Conservation (phyloP, 2,113 vertebrate species). For the Scartelaos histophorus region DNA sequence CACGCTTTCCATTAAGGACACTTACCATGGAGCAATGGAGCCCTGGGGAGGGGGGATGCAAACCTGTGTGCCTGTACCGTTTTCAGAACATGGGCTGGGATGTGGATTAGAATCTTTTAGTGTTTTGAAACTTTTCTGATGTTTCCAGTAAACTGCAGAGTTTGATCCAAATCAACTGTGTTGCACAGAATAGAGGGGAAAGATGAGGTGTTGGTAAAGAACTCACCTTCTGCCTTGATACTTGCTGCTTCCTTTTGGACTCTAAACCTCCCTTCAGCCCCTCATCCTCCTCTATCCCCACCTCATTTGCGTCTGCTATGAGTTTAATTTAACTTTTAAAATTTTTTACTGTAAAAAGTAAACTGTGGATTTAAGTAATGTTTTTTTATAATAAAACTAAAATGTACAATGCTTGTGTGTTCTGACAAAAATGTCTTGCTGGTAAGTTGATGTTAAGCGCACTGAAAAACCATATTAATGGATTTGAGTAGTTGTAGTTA, state of each 20-base stretch:
- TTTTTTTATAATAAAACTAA: slow-evolving; percentile 79
- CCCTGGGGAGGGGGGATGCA: slow-evolving; percentile 61
- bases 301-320: slow-evolving; percentile 74
- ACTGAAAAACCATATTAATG: not conserved
- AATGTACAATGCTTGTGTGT: slow-evolving; percentile 61
- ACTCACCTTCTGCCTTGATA: slow-evolving; percentile 61
- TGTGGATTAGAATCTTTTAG: slow-evolving; percentile 20
- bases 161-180: slow-evolving; percentile 80
- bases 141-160: slow-evolving; percentile 78
- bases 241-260: slow-evolving; percentile 72
- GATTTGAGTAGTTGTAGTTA: too few species aligned
- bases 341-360: slow-evolving; percentile 81
- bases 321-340: slow-evolving; percentile 81
- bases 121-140: slow-evolving; percentile 72
- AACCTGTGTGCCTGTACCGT: slow-evolving; percentile 72
- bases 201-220: slow-evolving; percentile 50
- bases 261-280: slow-evolving; percentile 29
- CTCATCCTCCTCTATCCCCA: slow-evolving; percentile 30
- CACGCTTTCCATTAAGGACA: slow-evolving; percentile 71
- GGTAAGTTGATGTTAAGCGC: not conserved
- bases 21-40: slow-evolving; percentile 65
- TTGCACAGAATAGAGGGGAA: slow-evolving; percentile 76
- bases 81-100: slow-evolving; percentile 64
- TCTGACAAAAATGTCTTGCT: not conserved
- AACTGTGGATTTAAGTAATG: slow-evolving; percentile 81